Percentiles rank a stretch among this genome's conserved stretches.
phyloP scores from a whole-genome alignment of 2,888 invertebrate genomes.

The Eurois occulta region DNA sequence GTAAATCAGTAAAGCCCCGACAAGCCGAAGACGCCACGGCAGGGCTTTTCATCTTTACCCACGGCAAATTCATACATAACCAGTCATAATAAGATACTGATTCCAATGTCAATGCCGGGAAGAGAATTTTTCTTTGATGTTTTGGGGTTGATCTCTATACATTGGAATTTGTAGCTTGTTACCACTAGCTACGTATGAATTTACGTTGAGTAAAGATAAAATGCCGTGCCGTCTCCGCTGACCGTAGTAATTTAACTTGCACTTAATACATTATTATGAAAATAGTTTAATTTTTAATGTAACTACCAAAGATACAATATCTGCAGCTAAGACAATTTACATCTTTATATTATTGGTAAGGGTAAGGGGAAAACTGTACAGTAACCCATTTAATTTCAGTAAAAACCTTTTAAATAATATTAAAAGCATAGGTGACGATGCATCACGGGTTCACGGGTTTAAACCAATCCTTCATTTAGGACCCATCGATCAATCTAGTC shows the following conservation, averaged over 20 bases:
- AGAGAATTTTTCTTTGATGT: not conserved
- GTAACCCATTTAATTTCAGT: conserved; percentile 1
- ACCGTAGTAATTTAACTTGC: not conserved
- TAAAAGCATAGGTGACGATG: conserved; percentile 41
- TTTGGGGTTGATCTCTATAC: not conserved
- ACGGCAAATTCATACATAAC: not conserved
- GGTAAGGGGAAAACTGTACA: conserved; percentile 4
- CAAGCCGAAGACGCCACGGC: not conserved
- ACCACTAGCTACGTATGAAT: not conserved
- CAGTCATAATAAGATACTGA: not conserved
- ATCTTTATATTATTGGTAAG: not conserved
- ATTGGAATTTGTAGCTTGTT: not conserved
- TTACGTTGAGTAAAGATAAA: not conserved
- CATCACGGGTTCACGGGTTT: conserved; percentile 11
- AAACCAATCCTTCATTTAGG: conserved; percentile 36
- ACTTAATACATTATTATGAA: not conserved
- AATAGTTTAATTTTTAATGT: not conserved
- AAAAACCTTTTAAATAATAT: conserved; percentile 26
- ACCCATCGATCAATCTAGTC: conserved; percentile 41
- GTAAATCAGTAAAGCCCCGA: not conserved
- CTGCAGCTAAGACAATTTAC: not conserved
- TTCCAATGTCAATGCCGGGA: not conserved
- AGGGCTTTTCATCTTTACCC: not conserved
- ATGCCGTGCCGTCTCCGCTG: not conserved
- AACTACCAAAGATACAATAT: not conserved